Evolutionary conservation across 30 jellyfish, hydroid and myxozoan species (phyloP).

Genomic region (Euphysa ruthae): DNA sequence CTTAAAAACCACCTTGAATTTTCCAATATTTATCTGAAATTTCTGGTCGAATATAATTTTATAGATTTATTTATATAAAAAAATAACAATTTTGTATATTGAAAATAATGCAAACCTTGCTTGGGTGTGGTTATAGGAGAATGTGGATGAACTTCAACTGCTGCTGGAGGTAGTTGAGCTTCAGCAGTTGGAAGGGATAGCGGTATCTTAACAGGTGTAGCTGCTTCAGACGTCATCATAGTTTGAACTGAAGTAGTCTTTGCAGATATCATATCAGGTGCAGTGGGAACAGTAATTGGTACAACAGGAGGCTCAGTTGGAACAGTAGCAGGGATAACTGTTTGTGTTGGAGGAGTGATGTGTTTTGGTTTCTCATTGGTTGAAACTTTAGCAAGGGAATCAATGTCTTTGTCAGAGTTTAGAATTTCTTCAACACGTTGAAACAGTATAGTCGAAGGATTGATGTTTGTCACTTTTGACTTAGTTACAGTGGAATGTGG

Average conservation of each 20-base stretch:
- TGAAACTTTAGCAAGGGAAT: not conserved
- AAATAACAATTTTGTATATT: too few relatives aligned
- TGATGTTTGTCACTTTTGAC: not conserved
- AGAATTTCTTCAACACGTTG: constrained; percentile 35
- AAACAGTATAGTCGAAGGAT: constrained; percentile 10
- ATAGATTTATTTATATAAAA: too few relatives aligned
- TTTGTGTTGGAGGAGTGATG: constrained; percentile 5
- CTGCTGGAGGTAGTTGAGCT: not conserved
- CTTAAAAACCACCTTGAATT: too few relatives aligned
- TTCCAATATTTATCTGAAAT: too few relatives aligned
- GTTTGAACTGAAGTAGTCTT: not conserved
- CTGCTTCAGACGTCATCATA: not conserved
- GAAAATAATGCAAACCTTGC: too few relatives aligned
- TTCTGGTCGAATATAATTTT: too few relatives aligned
- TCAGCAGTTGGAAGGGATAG: not conserved
- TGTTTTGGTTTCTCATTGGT: not conserved
- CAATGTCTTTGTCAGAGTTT: constrained; percentile 27
- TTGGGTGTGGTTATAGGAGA: too few relatives aligned
- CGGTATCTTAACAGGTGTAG: not conserved
- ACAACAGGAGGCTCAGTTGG: constrained; percentile 13
- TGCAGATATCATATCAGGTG: not conserved
- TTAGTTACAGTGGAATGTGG: constrained; percentile 2
- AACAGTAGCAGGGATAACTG: not conserved
- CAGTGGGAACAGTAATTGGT: constrained; percentile 1
- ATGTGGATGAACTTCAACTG: too few relatives aligned